Evolutionary conservation across 1,140 invertebrate species (phyloP), one percentile per base, ranked within the genome.

Genomic region (Anoplophora glabripennis): DNA sequence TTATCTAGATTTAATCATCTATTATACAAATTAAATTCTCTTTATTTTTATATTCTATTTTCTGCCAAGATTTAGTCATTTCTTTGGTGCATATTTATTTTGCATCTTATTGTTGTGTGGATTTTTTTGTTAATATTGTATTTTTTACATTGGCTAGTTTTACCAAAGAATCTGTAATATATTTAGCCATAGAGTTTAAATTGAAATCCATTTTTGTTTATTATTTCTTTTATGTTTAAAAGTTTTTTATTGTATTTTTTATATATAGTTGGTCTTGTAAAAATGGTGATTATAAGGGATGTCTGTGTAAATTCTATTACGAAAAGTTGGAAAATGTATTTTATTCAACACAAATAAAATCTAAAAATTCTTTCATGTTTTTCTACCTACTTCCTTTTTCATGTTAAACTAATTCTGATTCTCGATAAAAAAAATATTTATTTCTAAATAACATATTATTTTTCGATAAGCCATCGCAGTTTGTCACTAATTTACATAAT

Each of bases 131-230:
- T 67, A 57, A 64, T 61, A 59, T 62, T 67, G 61, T 65, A 62
- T 48, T 62, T 70, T 65, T 63, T 62, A 64, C 57, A 63, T 65
- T 71, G 70, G 70, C 70, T 71, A 71, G 72, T 72, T 67, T 70
- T 68, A 72, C 72, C 72, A 73, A 73, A 73, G 72, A 72, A 53
- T 57, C 49, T 73, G 70, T 73, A 73, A 67, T 66, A 73, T 72
- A 73, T 67, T 67, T 67, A 65, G 64, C 65, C 63, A 66, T 65
- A 41, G 21, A 2, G 21, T 7, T 47, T 58, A 63, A 49, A 58
- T 53, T 53, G 15, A 38, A 34, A 59, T 68, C 17, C 18, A 64
- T 65, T 60, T 55, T 61, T 63, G 57, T 68, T 64, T 57, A 59
- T 61, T 68, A 66, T 62, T 62, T 60, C 62, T 65, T 61, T 60